phyloP scores from a whole-genome alignment of 2,113 vertebrate genomes.

The Bubo scandiacus region DNA sequence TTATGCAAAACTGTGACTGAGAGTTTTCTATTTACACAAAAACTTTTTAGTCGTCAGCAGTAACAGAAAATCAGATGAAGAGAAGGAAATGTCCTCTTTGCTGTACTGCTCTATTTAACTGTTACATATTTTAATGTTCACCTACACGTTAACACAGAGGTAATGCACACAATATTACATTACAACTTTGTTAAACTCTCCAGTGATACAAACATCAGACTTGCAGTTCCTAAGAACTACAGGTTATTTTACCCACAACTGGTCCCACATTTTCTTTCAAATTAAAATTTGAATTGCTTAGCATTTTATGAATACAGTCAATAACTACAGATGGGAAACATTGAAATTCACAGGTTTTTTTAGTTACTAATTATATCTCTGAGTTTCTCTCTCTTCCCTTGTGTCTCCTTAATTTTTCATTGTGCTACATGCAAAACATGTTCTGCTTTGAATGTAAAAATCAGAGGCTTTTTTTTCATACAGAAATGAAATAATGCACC shows the following conservation, averaged over 20 bases:
- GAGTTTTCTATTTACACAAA: not conserved
- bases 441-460: constrained; percentile 22
- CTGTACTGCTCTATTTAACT: not conserved
- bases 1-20: not conserved
- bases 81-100: not conserved
- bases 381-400: constrained; percentile 46
- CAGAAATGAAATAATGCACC: not conserved
- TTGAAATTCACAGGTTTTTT: not conserved
- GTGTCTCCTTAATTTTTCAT: constrained; percentile 40
- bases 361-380: constrained; percentile 40
- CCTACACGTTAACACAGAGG: not conserved
- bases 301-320: constrained; percentile 22
- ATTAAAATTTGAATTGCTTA: constrained; percentile 35
- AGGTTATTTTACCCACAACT: not conserved
- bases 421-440: not conserved
- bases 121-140: not conserved
- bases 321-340: constrained; percentile 32
- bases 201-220: not conserved
- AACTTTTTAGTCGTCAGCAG: not conserved
- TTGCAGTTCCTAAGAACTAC: not conserved
- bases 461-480: not conserved
- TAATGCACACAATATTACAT: not conserved
- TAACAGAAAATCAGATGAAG: not conserved
- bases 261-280: constrained; percentile 22
- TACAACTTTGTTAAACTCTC: not conserved